Percentiles rank a stretch among this genome's conserved stretches.
phyloP scores from a whole-genome alignment of 2,797 vertebrate genomes.

The Psittacula derbiana region DNA sequence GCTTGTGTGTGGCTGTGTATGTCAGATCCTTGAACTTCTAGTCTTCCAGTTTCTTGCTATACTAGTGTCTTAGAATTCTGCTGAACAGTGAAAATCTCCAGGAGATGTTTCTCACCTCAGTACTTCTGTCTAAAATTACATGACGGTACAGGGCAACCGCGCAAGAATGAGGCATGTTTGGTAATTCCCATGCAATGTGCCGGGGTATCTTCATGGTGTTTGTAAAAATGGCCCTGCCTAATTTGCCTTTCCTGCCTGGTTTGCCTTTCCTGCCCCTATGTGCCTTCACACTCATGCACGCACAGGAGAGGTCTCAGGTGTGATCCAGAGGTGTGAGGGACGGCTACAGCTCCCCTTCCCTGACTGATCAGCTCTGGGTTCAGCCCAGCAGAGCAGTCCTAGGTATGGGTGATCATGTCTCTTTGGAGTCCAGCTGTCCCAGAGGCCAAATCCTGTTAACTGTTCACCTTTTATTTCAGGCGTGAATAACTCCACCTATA shows the following conservation, averaged over 20 bases:
- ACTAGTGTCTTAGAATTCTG: not conserved
- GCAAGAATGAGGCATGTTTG: not conserved
- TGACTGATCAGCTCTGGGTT: not conserved
- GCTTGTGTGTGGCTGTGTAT: not conserved
- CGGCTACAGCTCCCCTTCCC: not conserved
- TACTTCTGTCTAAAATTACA: not conserved
- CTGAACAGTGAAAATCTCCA: not conserved
- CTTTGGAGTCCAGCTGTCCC: not conserved
- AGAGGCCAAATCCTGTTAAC: not conserved
- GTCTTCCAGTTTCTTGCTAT: not conserved
- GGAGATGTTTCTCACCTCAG: not conserved
- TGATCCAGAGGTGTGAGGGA: not conserved
- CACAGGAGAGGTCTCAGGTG: not conserved
- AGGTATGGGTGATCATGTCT: not conserved
- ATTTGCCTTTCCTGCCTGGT: not conserved
- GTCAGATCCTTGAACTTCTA: not conserved
- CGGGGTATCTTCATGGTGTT: not conserved
- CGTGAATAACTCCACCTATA: not conserved
- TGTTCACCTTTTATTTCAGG: not conserved
- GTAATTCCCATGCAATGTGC: not conserved
- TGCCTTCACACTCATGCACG: not conserved
- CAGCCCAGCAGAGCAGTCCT: not conserved
- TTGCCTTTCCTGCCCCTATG: not conserved
- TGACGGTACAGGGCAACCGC: not conserved
- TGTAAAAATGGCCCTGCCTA: not conserved